These are phyloP conservation scores for Cyaniris semiargus DNA, from an alignment of 2,888 invertebrate species.

Conservation along the genomic window DNA sequence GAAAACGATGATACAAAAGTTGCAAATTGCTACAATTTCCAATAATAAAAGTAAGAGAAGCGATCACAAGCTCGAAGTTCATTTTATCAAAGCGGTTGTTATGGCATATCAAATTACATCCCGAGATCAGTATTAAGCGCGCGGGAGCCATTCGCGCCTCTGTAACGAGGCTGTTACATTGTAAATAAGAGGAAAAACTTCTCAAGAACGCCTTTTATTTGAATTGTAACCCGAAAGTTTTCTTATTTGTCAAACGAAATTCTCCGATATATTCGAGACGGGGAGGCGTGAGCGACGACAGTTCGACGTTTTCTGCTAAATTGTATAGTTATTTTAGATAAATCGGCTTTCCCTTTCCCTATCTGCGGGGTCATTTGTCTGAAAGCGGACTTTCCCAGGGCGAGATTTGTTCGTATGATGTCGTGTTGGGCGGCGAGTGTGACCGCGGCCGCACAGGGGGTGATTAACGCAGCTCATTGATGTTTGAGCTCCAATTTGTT, in stretches of 20 bases:
- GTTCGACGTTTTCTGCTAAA: slow-evolving; percentile 71
- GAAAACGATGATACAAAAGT: not conserved
- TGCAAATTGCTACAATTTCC: not conserved
- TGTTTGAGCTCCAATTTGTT: slow-evolving; percentile 52
- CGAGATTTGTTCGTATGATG: slow-evolving; percentile 48
- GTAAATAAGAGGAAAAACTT: slow-evolving; percentile 68
- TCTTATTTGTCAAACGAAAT: slow-evolving; percentile 74
- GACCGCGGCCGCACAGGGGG: slow-evolving; percentile 41
- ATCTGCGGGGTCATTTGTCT: slow-evolving; percentile 74
- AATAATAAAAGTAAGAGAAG: not conserved
- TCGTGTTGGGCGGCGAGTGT: slow-evolving; percentile 39
- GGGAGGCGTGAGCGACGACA: slow-evolving; percentile 72
- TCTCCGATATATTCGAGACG: slow-evolving; percentile 70
- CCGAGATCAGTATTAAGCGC: slow-evolving; percentile 4
- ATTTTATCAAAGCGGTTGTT: slow-evolving; percentile 8
- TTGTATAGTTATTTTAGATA: slow-evolving; percentile 77
- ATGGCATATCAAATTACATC: slow-evolving; percentile 5
- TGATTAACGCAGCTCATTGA: slow-evolving; percentile 43
- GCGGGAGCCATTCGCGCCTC: slow-evolving; percentile 1
- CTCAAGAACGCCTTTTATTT: slow-evolving; percentile 68
- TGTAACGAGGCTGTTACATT: slow-evolving; percentile 54
- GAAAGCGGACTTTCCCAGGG: slow-evolving; percentile 58
- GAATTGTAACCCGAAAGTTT: slow-evolving; percentile 55
- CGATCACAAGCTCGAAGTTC: not conserved
- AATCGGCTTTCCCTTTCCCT: slow-evolving; percentile 70